These are phyloP conservation scores for Passer domesticus DNA, from an alignment of 2,113 vertebrate species.

Conservation along the genomic window DNA sequence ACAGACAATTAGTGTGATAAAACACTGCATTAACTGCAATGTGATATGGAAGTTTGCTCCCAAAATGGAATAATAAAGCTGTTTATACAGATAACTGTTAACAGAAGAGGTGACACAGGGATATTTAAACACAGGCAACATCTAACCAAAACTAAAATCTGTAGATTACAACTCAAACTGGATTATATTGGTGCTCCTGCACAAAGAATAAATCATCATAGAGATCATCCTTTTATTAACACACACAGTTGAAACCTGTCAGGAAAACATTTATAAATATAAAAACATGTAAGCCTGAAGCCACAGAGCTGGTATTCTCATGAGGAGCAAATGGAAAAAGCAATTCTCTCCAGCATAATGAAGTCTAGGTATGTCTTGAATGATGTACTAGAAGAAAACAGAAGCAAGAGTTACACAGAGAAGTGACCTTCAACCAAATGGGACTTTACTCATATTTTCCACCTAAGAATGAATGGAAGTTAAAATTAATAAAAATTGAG, in stretches of 20 bases:
- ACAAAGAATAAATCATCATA: not conserved
- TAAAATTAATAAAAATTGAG: not conserved
- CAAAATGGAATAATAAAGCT: not conserved
- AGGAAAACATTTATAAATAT: not conserved
- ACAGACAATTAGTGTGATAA: not conserved
- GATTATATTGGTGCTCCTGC: not conserved
- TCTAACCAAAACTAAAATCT: not conserved
- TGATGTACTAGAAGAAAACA: not conserved
- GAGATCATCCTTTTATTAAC: not conserved
- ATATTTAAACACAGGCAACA: not conserved
- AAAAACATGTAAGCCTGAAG: not conserved
- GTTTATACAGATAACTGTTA: not conserved
- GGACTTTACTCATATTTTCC: not conserved
- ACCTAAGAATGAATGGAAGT: not conserved
- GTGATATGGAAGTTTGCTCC: not conserved
- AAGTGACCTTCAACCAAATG: not conserved
- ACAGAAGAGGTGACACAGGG: not conserved
- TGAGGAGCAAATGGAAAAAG: not conserved
- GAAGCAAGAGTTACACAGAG: not conserved
- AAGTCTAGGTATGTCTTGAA: not conserved
- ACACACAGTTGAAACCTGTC: not conserved
- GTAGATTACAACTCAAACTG: not conserved
- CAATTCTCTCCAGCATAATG: not conserved
- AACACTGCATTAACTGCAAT: not conserved
- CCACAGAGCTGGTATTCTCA: not conserved